Conservation (phyloP, 2,113 vertebrate genomes). For the Syrrhaptes paradoxus region DNA sequence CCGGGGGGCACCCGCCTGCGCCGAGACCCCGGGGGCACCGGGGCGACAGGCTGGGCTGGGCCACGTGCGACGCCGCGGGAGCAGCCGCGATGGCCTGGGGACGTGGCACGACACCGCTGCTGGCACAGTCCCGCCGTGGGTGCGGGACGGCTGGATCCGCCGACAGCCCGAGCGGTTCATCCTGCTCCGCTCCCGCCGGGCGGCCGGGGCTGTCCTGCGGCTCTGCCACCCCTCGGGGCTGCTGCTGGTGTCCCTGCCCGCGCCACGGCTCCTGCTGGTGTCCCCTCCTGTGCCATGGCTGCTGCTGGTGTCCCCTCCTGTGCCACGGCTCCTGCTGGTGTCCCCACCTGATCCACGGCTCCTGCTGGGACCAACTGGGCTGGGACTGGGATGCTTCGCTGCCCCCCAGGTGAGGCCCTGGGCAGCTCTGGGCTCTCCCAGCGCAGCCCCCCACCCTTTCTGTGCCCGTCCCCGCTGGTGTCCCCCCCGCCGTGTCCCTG, state of each 20-base stretch:
- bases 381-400: background rate
- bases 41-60: background rate
- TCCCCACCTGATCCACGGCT: background rate
- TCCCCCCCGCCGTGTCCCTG: background rate
- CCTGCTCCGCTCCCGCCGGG: slow-evolving; percentile 13
- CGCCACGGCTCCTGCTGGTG: background rate
- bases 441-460: background rate
- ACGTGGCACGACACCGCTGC: background rate
- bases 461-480: background rate
- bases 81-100: background rate
- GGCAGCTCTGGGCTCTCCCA: background rate
- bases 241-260: slow-evolving; percentile 24
- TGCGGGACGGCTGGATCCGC: slow-evolving; percentile 1
- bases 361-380: background rate
- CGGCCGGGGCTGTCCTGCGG: slow-evolving; percentile 6
- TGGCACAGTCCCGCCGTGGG: background rate
- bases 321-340: background rate
- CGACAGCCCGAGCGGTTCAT: slow-evolving; percentile 26
- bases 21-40: background rate
- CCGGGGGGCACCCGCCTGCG: background rate
- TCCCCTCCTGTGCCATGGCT: too few species aligned
- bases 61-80: background rate
- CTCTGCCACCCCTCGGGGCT: slow-evolving; percentile 22
- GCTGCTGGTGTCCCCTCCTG: too few species aligned
- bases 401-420: slow-evolving; percentile 25